phyloP scores from a whole-genome alignment of 2,113 vertebrate genomes.

The Silurus glanis region DNA sequence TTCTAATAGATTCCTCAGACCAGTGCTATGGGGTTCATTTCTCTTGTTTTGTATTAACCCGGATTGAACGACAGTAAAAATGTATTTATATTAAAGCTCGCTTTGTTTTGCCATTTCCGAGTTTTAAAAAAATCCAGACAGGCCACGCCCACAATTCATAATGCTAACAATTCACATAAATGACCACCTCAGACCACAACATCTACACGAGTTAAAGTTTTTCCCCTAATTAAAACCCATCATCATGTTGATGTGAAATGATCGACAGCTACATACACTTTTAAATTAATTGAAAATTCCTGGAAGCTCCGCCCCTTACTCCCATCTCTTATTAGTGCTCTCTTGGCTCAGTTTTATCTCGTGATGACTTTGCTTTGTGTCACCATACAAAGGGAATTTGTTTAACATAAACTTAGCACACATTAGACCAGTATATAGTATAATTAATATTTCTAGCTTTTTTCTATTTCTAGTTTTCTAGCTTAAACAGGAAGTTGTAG shows the following conservation, averaged over 20 bases:
- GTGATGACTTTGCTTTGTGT: too few species aligned
- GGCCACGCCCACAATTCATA: too few species aligned
- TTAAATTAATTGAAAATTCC: not conserved
- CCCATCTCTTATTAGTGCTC: not conserved
- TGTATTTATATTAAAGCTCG: not conserved
- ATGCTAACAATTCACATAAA: too few species aligned
- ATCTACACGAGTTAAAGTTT: too few species aligned
- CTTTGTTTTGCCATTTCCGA: not conserved
- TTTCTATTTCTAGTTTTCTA: not conserved
- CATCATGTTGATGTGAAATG: not conserved
- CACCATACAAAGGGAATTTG: not conserved
- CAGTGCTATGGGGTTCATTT: not conserved
- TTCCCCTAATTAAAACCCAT: not conserved
- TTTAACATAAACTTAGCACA: not conserved
- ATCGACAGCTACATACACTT: not conserved
- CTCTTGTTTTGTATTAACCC: not conserved
- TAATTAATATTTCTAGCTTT: too few species aligned
- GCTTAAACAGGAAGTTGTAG: not conserved
- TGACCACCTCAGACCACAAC: too few species aligned
- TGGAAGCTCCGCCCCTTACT: not conserved
- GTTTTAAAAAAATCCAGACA: too few species aligned
- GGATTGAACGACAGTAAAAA: not conserved
- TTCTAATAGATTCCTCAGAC: too few species aligned
- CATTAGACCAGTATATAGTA: not conserved
- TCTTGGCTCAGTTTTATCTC: too few species aligned